Conservation (phyloP, 2,113 vertebrate species). For the Strigops habroptila region DNA sequence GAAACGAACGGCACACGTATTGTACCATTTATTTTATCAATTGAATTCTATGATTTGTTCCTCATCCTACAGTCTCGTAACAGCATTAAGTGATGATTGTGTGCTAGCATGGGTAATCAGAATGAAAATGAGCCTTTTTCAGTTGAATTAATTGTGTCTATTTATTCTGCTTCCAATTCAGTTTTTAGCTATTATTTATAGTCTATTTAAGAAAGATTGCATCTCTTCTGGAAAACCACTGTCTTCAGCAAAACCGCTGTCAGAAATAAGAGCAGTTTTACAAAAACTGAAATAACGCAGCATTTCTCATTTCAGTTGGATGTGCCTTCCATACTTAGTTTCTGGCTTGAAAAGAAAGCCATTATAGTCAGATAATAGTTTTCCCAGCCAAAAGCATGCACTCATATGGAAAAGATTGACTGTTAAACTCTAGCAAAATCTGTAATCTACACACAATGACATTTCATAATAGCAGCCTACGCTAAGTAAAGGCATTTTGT, state of each 20-base stretch:
- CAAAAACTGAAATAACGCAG: slow-evolving; percentile 40
- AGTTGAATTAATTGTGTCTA: slow-evolving; percentile 57
- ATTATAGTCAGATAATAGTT: slow-evolving; percentile 63
- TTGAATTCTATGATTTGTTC: slow-evolving; percentile 38
- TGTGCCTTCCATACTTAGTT: slow-evolving; percentile 44
- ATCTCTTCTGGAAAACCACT: slow-evolving; percentile 54
- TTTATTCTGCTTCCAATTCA: slow-evolving; percentile 58
- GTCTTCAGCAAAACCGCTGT: slow-evolving; percentile 64
- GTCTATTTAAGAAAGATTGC: slow-evolving; percentile 53
- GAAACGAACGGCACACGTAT: not conserved
- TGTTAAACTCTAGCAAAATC: slow-evolving; percentile 34
- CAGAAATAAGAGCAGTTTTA: slow-evolving; percentile 50
- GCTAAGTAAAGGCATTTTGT: slow-evolving; percentile 32
- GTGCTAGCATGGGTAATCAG: slow-evolving; percentile 41
- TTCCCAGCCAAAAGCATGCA: slow-evolving; percentile 47
- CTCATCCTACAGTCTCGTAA: slow-evolving; percentile 21
- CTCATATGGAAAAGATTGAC: slow-evolving; percentile 59
- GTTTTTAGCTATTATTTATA: slow-evolving; percentile 59
- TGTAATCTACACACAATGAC: slow-evolving; percentile 36
- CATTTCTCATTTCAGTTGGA: slow-evolving; percentile 47
- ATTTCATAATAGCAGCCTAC: slow-evolving; percentile 26
- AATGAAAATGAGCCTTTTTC: slow-evolving; percentile 61
- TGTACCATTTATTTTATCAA: slow-evolving; percentile 50
- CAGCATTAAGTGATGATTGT: slow-evolving; percentile 47
- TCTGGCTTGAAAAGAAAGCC: slow-evolving; percentile 57